Conservation (phyloP, 2,888 invertebrate genomes). For the Mongoloraphidia duomilia region DNA sequence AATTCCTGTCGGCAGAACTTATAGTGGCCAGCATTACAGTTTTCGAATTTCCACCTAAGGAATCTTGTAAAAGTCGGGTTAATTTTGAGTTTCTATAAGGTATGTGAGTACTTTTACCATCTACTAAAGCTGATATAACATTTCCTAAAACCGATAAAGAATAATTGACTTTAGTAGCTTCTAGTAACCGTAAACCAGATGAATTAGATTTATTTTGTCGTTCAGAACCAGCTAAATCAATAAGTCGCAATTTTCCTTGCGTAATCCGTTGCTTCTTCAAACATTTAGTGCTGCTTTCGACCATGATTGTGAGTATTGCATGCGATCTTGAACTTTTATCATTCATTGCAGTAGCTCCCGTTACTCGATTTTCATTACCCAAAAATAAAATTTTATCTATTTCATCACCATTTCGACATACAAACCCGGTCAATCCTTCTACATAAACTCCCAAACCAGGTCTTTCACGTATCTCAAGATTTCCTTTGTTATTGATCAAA, state of each 20-base stretch:
- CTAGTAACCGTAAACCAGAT: conserved; percentile 74
- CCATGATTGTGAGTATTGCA: conserved; percentile 92
- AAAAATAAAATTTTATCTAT: conserved; percentile 86
- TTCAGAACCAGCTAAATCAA: conserved; percentile 92
- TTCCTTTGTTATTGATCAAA: conserved; percentile 49
- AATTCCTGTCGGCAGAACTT: conserved; percentile 83
- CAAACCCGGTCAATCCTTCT: conserved; percentile 84
- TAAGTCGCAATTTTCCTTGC: conserved; percentile 90
- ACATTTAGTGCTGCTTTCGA: conserved; percentile 78
- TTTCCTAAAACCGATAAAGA: conserved; percentile 91
- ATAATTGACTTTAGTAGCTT: conserved; percentile 92
- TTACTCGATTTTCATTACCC: conserved; percentile 81
- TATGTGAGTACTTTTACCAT: conserved; percentile 87
- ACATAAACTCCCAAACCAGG: conserved; percentile 94
- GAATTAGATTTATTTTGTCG: conserved; percentile 93
- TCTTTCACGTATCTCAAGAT: conserved; percentile 81
- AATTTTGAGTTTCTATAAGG: conserved; percentile 95
- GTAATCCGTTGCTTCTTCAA: conserved; percentile 67
- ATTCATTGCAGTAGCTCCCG: conserved; percentile 90
- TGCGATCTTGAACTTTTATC: conserved; percentile 86
- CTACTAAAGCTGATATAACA: conserved; percentile 91
- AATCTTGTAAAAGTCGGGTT: conserved; percentile 87
- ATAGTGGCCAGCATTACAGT: conserved; percentile 89
- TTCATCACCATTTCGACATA: conserved; percentile 90
- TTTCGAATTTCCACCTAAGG: conserved; percentile 85